Conservation (phyloP, 53 echinoderm and acorn worm genomes). For the Henricia sp. region DNA sequence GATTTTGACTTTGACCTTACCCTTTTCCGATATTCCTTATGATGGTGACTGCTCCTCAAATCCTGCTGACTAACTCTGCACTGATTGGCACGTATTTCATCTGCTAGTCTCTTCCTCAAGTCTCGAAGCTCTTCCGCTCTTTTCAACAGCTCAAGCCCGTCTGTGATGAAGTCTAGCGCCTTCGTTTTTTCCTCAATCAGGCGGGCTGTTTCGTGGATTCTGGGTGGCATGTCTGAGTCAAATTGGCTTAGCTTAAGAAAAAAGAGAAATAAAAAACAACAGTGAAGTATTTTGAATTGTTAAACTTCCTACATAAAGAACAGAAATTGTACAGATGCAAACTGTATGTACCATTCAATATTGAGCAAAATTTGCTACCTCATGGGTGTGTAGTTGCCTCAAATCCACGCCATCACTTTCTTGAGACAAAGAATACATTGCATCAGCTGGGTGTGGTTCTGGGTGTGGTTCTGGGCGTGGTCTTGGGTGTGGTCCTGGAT, state of each 20-base stretch:
- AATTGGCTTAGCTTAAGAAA: background rate
- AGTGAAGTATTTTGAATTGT: background rate
- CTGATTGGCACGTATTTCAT: background rate
- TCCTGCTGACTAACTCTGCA: background rate
- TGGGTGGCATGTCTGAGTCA: background rate
- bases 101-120: slow-evolving; percentile 10
- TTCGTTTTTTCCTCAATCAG: slow-evolving; percentile 6
- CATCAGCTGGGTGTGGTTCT: background rate
- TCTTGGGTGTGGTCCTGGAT: background rate
- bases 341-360: background rate
- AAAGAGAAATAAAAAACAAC: background rate
- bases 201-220: background rate
- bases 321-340: background rate
- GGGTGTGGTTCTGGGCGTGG: background rate
- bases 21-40: slow-evolving; percentile 1
- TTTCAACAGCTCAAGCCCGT: slow-evolving; percentile 1
- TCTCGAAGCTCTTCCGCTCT: slow-evolving; percentile 1
- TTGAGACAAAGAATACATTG: slow-evolving; percentile 4
- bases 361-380: background rate
- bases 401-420: slow-evolving; percentile 20
- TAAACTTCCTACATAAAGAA: too few species aligned
- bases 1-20: too few species aligned
- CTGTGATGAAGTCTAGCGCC: slow-evolving; percentile 29
- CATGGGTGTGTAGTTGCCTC: background rate
- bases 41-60: background rate